phyloP scores from a whole-genome alignment of 2,113 vertebrate species.

The Serinus canaria region DNA sequence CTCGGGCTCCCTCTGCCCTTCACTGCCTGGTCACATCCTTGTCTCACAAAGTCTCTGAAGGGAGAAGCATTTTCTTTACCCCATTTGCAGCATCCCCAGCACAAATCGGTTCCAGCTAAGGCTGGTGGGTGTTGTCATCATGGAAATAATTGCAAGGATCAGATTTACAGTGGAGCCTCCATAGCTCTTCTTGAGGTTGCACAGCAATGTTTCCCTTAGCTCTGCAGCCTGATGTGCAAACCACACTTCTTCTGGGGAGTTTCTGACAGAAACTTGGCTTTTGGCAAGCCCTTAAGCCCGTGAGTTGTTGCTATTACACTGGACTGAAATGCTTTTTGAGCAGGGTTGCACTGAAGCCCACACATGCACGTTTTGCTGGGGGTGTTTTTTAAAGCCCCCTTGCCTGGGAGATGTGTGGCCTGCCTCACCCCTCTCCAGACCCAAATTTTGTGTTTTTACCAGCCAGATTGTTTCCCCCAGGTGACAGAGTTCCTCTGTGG shows the following conservation, averaged over 20 bases:
- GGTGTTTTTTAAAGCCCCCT: background rate
- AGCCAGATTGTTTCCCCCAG: background rate
- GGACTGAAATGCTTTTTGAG: background rate
- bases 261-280: conserved; percentile 18
- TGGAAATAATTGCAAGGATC: background rate
- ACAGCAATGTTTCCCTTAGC: background rate
- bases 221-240: background rate
- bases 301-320: background rate
- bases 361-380: background rate
- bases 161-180: background rate
- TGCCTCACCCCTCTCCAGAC: background rate
- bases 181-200: background rate
- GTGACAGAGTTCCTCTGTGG: background rate
- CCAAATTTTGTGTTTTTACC: background rate
- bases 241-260: background rate
- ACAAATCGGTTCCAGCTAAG: background rate
- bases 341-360: background rate
- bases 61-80: background rate
- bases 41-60: background rate
- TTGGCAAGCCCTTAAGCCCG: background rate
- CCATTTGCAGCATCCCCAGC: background rate
- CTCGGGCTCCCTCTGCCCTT: background rate
- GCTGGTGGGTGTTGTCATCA: background rate
- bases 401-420: background rate
- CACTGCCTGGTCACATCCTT: background rate